A percentile compares a stretch with the other conserved stretches of the same genome.
Conservation (phyloP, 37 sponge, comb jelly and placozoan species). For the Amphimedon queenslandica region DNA sequence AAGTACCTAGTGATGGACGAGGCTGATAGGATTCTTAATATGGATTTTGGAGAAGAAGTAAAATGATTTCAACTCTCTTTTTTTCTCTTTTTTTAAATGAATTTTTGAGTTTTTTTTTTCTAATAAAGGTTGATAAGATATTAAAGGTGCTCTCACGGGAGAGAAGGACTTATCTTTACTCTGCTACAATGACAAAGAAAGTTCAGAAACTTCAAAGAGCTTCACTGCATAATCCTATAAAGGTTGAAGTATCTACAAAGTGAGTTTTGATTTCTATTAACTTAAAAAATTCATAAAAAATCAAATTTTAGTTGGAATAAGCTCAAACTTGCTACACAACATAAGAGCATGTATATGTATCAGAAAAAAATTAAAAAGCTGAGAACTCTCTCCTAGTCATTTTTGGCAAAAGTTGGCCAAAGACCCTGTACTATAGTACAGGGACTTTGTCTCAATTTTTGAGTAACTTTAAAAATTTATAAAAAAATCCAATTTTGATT, state of each 20-base stretch:
- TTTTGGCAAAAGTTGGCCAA: no score
- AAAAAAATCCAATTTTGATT: no score
- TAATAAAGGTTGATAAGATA: constrained; percentile 84
- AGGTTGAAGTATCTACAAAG: constrained; percentile 96
- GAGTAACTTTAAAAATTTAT: no score
- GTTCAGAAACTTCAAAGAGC: constrained; percentile 97
- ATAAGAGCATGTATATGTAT: no score
- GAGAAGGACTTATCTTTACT: constrained; percentile 88
- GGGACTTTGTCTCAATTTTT: no score
- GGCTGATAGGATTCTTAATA: constrained; percentile 97
- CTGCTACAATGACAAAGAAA: constrained; percentile 99
- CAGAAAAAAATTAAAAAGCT: no score
- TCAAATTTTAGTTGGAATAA: no score
- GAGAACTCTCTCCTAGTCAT: no score
- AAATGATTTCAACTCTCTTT: neutral
- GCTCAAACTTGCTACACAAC: no score
- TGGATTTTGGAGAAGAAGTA: constrained; percentile 98
- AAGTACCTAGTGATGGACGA: constrained; percentile 97
- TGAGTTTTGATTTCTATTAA: constrained; percentile 3
- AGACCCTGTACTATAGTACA: no score
- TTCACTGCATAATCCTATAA: constrained; percentile 89
- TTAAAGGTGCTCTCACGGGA: constrained; percentile 87
- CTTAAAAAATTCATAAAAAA: no score
- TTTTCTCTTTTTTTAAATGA: neutral
- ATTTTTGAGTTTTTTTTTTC: neutral